phyloP scores from a whole-genome alignment of 1,140 invertebrate species.

The Choristoneura fumiferana region DNA sequence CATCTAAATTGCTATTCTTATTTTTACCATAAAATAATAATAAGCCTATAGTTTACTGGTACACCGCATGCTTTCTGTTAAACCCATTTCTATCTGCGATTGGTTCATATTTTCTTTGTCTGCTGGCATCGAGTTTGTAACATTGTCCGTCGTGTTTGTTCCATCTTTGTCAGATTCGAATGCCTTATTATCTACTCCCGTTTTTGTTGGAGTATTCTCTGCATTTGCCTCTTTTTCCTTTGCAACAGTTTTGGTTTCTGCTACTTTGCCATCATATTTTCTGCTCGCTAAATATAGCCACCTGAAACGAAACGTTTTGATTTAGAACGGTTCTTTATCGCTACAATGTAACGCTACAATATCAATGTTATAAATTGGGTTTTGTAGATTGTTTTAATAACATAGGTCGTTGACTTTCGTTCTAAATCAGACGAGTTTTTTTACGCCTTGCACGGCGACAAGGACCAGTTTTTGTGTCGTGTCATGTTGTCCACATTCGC shows the following conservation, averaged over 20 bases:
- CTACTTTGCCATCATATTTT: conserved; percentile 39
- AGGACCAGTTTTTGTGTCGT: too few relatives aligned
- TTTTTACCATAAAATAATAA: background rate
- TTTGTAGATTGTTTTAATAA: background rate
- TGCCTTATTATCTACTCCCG: conserved; percentile 60
- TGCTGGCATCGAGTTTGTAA: conserved; percentile 22
- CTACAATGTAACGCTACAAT: too few relatives aligned
- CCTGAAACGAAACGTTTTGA: conserved; percentile 36
- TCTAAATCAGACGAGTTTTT: background rate
- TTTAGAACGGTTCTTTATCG: background rate
- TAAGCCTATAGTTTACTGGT: conserved; percentile 55
- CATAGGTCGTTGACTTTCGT: background rate
- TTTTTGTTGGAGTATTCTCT: conserved; percentile 29
- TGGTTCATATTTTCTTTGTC: conserved; percentile 37
- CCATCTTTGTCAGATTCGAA: conserved; percentile 51
- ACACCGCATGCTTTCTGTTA: conserved; percentile 66
- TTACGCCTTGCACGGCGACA: too few relatives aligned
- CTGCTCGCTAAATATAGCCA: conserved; percentile 72
- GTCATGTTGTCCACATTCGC: too few relatives aligned
- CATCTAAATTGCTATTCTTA: background rate
- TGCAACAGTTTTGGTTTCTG: conserved; percentile 25
- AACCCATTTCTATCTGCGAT: conserved; percentile 67
- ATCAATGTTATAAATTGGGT: too few relatives aligned
- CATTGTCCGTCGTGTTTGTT: conserved; percentile 29
- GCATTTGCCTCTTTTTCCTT: conserved; percentile 28